These are phyloP conservation scores for Periphyllus acericola DNA, from an alignment of 2,888 invertebrate genomes.

Conservation along the genomic window DNA sequence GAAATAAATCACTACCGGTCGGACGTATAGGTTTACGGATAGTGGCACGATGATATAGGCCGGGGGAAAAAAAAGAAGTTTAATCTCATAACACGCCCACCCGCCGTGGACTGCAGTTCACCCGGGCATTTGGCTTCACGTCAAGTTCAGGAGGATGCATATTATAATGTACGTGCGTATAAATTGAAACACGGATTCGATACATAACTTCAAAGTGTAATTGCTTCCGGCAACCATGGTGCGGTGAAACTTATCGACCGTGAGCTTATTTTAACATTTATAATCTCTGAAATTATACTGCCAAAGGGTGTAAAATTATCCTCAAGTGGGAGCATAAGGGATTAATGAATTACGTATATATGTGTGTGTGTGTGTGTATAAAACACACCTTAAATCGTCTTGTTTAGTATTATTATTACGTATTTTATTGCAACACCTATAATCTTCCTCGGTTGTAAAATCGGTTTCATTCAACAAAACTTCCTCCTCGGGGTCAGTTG, in stretches of 20 bases:
- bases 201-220: neutral
- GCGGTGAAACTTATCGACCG: conserved; percentile 26
- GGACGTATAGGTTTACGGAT: neutral
- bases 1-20: conserved; percentile 44
- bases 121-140: conserved; percentile 21
- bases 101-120: neutral
- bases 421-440: conserved; percentile 36
- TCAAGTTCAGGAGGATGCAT: conserved; percentile 38
- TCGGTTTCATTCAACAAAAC: neutral
- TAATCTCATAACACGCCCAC: conserved; percentile 12
- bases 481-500: neutral
- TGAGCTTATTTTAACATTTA: conserved; percentile 47
- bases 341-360: conserved; percentile 10
- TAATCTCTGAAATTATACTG: conserved; percentile 44
- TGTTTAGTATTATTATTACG: conserved; percentile 19
- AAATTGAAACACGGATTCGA: conserved; percentile 16
- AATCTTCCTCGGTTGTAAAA: neutral
- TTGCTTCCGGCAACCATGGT: conserved; percentile 15
- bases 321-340: neutral
- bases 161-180: neutral
- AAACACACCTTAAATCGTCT: neutral
- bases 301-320: conserved; percentile 5
- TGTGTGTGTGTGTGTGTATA: neutral
- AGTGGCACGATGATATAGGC: conserved; percentile 1
- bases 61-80: conserved; percentile 1